Percentiles rank a stretch among this genome's conserved stretches.
Evolutionary conservation across 2,113 vertebrate genomes (phyloP).

Genomic region (Tursiops truncatus): DNA sequence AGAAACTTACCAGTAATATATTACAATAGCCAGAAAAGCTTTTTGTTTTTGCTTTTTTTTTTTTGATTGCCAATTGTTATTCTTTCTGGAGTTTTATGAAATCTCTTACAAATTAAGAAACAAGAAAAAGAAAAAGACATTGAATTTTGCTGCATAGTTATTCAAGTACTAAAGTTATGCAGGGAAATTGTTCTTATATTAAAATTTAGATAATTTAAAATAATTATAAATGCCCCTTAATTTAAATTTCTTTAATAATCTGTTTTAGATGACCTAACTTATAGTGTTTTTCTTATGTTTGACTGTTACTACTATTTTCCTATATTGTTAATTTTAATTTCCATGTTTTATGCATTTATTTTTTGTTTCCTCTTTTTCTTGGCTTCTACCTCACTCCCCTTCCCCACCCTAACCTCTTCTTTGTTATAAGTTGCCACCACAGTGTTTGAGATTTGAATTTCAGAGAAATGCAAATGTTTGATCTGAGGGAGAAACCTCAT

Average conservation of each 20-base stretch:
- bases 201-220: conserved; percentile 47
- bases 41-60: background rate
- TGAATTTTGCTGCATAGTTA: background rate
- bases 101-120: conserved; percentile 35
- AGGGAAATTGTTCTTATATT: background rate
- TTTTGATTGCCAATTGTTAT: background rate
- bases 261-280: conserved; percentile 24
- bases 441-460: conserved; percentile 35
- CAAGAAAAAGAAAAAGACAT: background rate
- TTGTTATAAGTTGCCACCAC: background rate
- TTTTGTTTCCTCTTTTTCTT: conserved; percentile 23
- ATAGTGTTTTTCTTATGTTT: background rate
- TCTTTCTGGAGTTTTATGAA: conserved; percentile 33
- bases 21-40: background rate
- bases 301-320: background rate
- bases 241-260: background rate
- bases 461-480: conserved; percentile 43
- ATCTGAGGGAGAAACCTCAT: background rate
- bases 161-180: conserved; percentile 17
- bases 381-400: background rate
- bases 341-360: background rate
- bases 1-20: background rate
- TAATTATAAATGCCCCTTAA: conserved; percentile 9
- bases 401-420: background rate
- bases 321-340: background rate